A percentile compares a stretch with the other conserved stretches of the same genome.
These are phyloP conservation scores for Antheraea mylitta DNA, from an alignment of 1,140 invertebrate species.

Conservation along the genomic window DNA sequence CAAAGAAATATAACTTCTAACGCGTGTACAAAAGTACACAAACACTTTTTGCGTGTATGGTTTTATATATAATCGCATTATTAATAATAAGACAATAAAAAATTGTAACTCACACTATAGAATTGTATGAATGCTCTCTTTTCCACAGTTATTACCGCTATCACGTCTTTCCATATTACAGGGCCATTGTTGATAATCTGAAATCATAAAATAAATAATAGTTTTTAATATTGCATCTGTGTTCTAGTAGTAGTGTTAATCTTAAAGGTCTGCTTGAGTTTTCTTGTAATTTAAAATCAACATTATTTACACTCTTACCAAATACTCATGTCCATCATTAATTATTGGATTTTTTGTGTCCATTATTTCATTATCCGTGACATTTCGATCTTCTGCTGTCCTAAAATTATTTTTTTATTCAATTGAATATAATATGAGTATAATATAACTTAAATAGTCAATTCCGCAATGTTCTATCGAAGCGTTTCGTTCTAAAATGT, in stretches of 20 bases:
- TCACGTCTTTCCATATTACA: conserved; percentile 27
- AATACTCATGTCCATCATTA: conserved; percentile 22
- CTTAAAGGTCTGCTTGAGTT: no score
- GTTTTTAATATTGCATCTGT: no score
- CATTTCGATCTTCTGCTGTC: conserved; percentile 15
- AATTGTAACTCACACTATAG: conserved; percentile 4
- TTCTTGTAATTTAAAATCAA: no score
- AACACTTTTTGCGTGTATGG: no score
- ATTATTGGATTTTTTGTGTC: conserved; percentile 16
- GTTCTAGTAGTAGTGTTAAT: no score
- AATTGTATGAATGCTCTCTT: conserved; percentile 11
- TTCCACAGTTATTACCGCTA: conserved; percentile 17
- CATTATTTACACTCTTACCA: conserved; percentile 16
- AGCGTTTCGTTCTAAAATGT: no score
- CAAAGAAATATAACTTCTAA: no score
- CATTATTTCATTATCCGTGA: conserved; percentile 28
- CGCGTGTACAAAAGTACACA: no score
- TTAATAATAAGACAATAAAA: background rate
- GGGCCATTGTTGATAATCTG: conserved; percentile 28
- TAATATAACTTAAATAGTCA: no score
- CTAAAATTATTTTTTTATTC: conserved; percentile 17
- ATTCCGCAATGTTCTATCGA: no score
- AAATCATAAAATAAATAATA: conserved; percentile 5
- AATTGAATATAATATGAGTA: no score
- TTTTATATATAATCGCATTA: no score